Evolutionary conservation across 2,797 vertebrate species (phyloP).

Genomic region (Esox lucius): DNA sequence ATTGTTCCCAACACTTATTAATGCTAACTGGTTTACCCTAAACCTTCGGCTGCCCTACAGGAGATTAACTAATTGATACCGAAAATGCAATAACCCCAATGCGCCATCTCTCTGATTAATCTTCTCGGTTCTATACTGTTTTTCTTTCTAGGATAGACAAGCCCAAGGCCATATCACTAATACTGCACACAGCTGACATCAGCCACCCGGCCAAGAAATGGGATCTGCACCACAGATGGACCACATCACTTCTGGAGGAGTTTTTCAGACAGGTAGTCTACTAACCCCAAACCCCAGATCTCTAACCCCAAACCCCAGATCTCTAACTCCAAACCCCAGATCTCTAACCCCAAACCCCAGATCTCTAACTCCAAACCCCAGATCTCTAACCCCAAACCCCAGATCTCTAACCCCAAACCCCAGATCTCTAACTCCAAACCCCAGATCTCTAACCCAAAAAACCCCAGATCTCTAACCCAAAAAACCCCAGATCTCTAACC

Average conservation of each 20-base stretch:
- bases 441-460: neutral
- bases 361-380: neutral
- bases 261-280: constrained; percentile 95
- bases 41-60: neutral
- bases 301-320: neutral
- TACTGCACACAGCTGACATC: constrained; percentile 97
- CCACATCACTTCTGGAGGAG: constrained; percentile 93
- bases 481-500: neutral
- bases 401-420: neutral
- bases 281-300: neutral
- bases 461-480: neutral
- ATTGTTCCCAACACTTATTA: neutral
- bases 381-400: neutral
- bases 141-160: constrained; percentile 88
- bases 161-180: constrained; percentile 94
- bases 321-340: neutral
- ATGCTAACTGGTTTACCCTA: neutral
- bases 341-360: neutral
- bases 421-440: no score
- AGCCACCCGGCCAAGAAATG: constrained; percentile 97
- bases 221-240: constrained; percentile 96
- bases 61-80: neutral
- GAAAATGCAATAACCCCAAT: neutral
- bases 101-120: constrained; percentile 1
- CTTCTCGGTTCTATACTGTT: constrained; percentile 24